Evolutionary conservation across 1,140 invertebrate species (phyloP).

Genomic region (Tetraneura akinire): DNA sequence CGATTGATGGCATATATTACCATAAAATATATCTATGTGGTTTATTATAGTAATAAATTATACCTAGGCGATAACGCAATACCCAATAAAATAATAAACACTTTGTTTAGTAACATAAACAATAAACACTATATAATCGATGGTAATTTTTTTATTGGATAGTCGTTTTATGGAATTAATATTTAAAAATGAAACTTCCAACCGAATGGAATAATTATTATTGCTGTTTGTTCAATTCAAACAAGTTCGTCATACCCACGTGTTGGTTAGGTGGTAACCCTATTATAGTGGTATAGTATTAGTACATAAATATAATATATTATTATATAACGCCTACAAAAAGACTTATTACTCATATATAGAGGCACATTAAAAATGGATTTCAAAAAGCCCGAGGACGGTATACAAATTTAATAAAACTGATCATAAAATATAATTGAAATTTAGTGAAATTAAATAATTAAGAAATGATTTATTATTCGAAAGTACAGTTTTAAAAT

Average conservation of each 20-base stretch:
- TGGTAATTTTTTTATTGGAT: no score
- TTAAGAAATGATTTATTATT: not conserved
- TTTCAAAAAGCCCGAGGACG: not conserved
- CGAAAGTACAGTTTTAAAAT: not conserved
- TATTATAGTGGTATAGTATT: not conserved
- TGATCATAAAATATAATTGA: slow-evolving; percentile 1
- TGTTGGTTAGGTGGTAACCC: not conserved
- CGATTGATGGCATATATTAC: no score
- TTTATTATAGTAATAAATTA: no score
- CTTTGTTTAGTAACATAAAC: no score
- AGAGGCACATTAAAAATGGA: not conserved
- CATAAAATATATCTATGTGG: no score
- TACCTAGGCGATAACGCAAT: no score
- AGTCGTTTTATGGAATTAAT: no score
- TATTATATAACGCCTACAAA: not conserved
- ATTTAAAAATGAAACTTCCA: not conserved
- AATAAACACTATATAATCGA: no score
- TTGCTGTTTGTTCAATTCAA: not conserved
- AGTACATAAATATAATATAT: no score
- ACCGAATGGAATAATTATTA: not conserved
- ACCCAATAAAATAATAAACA: no score
- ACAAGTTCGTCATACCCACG: not conserved
- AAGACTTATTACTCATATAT: not conserved
- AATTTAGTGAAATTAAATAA: not conserved
- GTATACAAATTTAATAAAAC: not conserved